These are phyloP conservation scores for Coilia nasus DNA, from an alignment of 2,797 vertebrate species.

Conservation along the genomic window DNA sequence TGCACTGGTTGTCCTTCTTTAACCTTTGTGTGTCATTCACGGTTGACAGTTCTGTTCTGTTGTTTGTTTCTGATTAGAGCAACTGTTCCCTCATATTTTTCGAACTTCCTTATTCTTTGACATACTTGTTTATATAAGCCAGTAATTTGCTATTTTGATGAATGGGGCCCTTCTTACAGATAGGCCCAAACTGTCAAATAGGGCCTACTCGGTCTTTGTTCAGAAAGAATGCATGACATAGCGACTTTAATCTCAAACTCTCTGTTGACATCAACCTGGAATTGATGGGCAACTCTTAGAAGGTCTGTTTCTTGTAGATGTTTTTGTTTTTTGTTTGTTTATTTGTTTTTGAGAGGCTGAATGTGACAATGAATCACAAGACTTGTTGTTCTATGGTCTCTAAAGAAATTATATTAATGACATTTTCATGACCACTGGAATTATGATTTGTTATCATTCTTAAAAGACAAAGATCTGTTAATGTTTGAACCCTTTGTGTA, in stretches of 20 bases:
- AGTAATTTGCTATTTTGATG: background rate
- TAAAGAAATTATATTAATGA: background rate
- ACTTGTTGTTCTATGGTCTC: background rate
- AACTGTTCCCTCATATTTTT: slow-evolving; percentile 1
- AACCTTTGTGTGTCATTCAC: background rate
- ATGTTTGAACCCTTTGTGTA: background rate
- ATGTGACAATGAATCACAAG: background rate
- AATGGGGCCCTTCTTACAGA: background rate
- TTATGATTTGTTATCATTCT: background rate
- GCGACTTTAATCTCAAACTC: background rate
- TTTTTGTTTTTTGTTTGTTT: too few relatives aligned
- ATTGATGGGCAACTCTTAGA: background rate
- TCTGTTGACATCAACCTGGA: background rate
- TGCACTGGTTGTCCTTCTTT: background rate
- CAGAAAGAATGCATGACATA: background rate
- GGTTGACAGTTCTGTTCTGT: background rate
- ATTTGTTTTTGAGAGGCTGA: background rate
- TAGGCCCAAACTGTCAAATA: background rate
- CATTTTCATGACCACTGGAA: background rate
- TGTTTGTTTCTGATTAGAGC: background rate
- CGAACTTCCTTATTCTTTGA: background rate
- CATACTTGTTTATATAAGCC: background rate
- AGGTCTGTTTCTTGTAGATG: background rate
- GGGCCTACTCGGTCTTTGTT: background rate
- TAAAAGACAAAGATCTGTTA: background rate